These are phyloP conservation scores for Anoplius nigerrimus DNA, from an alignment of 2,888 invertebrate genomes.

Conservation along the genomic window DNA sequence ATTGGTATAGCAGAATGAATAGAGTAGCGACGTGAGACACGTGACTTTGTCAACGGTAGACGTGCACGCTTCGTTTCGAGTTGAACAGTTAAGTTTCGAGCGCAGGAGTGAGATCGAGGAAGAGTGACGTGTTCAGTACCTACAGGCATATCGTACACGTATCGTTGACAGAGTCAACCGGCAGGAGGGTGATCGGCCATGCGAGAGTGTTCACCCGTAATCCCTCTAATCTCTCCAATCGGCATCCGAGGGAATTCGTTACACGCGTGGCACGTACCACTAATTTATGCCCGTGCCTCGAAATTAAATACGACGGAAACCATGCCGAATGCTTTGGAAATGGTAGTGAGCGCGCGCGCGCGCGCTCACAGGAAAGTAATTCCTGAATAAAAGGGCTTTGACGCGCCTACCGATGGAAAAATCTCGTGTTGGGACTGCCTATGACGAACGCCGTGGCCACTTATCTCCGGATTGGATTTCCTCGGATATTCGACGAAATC, in stretches of 20 bases:
- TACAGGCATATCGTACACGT: constrained; percentile 36
- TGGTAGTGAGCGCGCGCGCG: constrained; percentile 30
- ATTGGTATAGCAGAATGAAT: too few relatives aligned
- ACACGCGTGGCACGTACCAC: constrained; percentile 60
- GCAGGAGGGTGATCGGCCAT: constrained; percentile 6
- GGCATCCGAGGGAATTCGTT: constrained; percentile 49
- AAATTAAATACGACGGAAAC: constrained; percentile 49
- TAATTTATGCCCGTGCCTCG: constrained; percentile 62
- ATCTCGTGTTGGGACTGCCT: not conserved
- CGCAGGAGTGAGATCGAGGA: not conserved
- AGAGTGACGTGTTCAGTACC: not conserved
- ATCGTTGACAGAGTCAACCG: constrained; percentile 42
- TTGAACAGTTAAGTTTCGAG: not conserved
- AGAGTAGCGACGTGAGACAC: too few relatives aligned
- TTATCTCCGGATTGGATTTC: too few relatives aligned
- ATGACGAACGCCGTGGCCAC: too few relatives aligned
- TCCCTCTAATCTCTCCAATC: constrained; percentile 60
- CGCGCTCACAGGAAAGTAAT: constrained; percentile 11
- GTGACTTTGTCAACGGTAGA: too few relatives aligned
- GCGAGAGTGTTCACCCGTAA: constrained; percentile 28
- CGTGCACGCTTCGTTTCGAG: constrained; percentile 7
- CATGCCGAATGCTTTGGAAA: constrained; percentile 16
- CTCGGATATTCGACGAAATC: too few relatives aligned
- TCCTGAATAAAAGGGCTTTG: constrained; percentile 19
- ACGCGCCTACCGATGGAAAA: not conserved